Base-by-base conservation (phyloP, 2,797 vertebrate genomes). In the Acrocephalus scirpaceus region DNA sequence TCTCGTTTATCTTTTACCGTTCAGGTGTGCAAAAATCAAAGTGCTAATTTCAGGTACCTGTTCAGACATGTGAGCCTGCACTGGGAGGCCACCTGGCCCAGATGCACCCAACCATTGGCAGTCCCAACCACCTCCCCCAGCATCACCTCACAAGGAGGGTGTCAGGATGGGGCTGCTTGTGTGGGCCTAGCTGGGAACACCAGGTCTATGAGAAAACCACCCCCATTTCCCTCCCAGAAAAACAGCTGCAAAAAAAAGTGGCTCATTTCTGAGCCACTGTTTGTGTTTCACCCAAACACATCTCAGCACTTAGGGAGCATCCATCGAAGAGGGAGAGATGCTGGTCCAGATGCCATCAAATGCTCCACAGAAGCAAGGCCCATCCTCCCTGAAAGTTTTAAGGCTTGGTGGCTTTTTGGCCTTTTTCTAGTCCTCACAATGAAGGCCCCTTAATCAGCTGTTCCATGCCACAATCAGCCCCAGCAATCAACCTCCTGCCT, bases 401-500 rank as follows among this genome's bases (percentile, higher is more conserved):
- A 58, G 32, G 11, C 25, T 95, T 36, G 3, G 19, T 86, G 60
- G 32, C 50, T 89, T 93, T 92, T 95, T 19, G 88, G 56, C 47
- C 56, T 64, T 77, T 76, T 76, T 58, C 25, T 38, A 69, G 71
- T 74, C 56, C n/a, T 85, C 44, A 42, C 67, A 93, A 92, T 95
- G 88, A 97, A 75, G 80, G n/a, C 53, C 48, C 20, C 58, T n/a
- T 60, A 80, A 92, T 96, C 92, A 91, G 53, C 62, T 56, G 60
- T 44, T 44, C 44, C 17, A 85, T 29, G n/a, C 22, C 0, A 61
- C 81, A 97, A 93, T 95, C 95, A 97, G 84, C 53, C 80, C 62
- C 92, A 88, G 92, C 86, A 96, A 96, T 97, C 97, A 96, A 76
- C 92, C 94, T 92, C 91, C 92, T 76, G 74, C 88, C 56, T 96